Conservation (phyloP, 2,888 invertebrate genomes). For the Odiellus spinosus region DNA sequence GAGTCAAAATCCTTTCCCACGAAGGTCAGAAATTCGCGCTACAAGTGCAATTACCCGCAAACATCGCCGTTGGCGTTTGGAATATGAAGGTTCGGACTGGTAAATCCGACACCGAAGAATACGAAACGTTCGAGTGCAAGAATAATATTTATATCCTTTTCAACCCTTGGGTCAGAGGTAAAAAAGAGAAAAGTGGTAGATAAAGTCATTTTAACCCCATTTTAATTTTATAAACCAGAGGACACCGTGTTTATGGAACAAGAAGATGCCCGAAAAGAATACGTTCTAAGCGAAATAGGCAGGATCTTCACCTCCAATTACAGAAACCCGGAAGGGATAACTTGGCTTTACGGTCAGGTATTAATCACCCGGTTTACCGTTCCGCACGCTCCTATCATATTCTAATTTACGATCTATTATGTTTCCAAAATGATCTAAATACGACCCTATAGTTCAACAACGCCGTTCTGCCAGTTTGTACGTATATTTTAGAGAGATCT, state of each 20-base stretch:
- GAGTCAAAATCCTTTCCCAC: slow-evolving; percentile 34
- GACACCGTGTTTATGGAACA: slow-evolving; percentile 62
- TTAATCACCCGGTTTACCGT: neutral
- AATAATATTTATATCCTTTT: slow-evolving; percentile 64
- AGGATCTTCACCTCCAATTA: slow-evolving; percentile 79
- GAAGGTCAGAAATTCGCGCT: slow-evolving; percentile 20
- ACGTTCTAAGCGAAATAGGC: slow-evolving; percentile 69
- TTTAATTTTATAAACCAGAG: slow-evolving; percentile 29
- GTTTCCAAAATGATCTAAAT: too few species aligned
- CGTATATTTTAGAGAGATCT: slow-evolving; percentile 51
- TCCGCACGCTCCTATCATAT: neutral
- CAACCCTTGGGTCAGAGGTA: slow-evolving; percentile 80
- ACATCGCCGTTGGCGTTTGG: slow-evolving; percentile 62
- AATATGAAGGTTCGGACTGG: slow-evolving; percentile 49
- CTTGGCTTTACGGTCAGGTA: slow-evolving; percentile 77
- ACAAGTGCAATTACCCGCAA: slow-evolving; percentile 49
- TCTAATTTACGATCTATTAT: neutral
- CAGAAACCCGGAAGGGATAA: slow-evolving; percentile 61
- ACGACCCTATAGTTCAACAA: slow-evolving; percentile 45
- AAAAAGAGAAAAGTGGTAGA: too few species aligned
- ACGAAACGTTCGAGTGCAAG: slow-evolving; percentile 42
- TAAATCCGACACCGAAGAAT: slow-evolving; percentile 1
- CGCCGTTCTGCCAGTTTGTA: slow-evolving; percentile 54
- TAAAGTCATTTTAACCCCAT: slow-evolving; percentile 3
- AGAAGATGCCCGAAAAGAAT: slow-evolving; percentile 60